phyloP scores from a whole-genome alignment of 2,797 vertebrate species.

The Menidia menidia region DNA sequence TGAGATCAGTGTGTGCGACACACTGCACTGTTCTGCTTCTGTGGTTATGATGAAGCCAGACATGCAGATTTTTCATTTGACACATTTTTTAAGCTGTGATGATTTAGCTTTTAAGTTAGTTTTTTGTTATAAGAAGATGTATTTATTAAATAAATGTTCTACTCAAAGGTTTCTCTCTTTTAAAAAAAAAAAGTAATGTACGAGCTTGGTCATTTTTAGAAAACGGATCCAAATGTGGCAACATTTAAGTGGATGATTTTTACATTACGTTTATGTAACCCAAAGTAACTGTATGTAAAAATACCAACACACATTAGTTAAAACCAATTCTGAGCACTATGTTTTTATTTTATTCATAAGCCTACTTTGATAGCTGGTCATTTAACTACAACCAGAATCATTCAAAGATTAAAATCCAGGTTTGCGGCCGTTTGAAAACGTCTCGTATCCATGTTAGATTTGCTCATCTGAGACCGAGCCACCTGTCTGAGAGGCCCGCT shows the following conservation, averaged over 20 bases:
- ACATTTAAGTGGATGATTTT: neutral
- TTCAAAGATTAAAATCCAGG: neutral
- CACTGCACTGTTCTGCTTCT: slow-evolving; percentile 7
- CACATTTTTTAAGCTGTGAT: neutral
- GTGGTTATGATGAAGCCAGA: neutral
- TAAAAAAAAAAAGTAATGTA: neutral
- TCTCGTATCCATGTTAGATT: slow-evolving; percentile 36
- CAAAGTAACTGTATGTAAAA: too few species aligned
- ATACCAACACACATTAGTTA: too few species aligned
- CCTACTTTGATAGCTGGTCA: neutral
- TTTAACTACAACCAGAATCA: neutral
- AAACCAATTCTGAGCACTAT: too few species aligned
- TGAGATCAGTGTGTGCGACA: slow-evolving; percentile 3
- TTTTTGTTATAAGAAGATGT: neutral
- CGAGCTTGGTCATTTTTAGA: neutral
- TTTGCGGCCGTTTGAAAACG: slow-evolving; percentile 3
- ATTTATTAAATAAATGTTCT: neutral
- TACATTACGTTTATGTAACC: neutral
- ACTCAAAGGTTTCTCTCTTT: neutral
- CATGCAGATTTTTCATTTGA: neutral
- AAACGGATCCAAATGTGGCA: neutral
- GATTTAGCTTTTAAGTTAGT: neutral
- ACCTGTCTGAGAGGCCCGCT: slow-evolving; percentile 76
- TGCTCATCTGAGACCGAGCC: slow-evolving; percentile 73
- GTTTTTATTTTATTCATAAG: neutral